A percentile compares a stretch with the other conserved stretches of the same genome.
These are phyloP conservation scores for Entosphenus tridentatus DNA, from an alignment of 2,113 vertebrate species.

Conservation along the genomic window DNA sequence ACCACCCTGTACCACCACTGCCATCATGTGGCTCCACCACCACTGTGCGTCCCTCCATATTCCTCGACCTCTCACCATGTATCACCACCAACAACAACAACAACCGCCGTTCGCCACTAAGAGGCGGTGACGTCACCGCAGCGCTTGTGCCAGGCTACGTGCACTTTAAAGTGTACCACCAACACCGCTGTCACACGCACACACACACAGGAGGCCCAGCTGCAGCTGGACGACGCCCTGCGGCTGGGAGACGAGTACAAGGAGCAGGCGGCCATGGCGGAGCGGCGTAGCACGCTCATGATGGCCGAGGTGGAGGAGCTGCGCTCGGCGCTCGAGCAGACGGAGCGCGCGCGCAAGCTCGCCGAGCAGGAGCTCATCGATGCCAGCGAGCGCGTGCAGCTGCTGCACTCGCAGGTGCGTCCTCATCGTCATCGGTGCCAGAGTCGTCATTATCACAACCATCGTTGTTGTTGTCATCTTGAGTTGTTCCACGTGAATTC, in stretches of 20 bases:
- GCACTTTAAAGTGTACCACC: background rate
- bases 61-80: no score
- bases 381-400: constrained; percentile 9
- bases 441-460: no score
- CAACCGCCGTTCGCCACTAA: no score
- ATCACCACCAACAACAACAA: no score
- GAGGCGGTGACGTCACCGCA: no score
- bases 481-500: background rate
- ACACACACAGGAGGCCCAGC: constrained; percentile 6
- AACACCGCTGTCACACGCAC: no score
- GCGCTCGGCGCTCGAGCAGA: constrained; percentile 10
- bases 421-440: no score
- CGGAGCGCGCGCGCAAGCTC: constrained; percentile 8
- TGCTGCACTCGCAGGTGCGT: constrained; percentile 11
- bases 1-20: no score
- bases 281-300: constrained; percentile 8
- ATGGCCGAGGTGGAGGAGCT: constrained; percentile 11
- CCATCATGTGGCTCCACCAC: no score
- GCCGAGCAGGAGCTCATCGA: constrained; percentile 10
- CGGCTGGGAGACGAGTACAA: constrained; percentile 8
- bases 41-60: no score
- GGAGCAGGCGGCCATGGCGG: constrained; percentile 9
- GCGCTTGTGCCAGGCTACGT: background rate
- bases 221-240: constrained; percentile 9
- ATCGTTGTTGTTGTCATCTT: background rate